phyloP scores from a whole-genome alignment of 2,113 vertebrate genomes.

The Apeltes quadracus region DNA sequence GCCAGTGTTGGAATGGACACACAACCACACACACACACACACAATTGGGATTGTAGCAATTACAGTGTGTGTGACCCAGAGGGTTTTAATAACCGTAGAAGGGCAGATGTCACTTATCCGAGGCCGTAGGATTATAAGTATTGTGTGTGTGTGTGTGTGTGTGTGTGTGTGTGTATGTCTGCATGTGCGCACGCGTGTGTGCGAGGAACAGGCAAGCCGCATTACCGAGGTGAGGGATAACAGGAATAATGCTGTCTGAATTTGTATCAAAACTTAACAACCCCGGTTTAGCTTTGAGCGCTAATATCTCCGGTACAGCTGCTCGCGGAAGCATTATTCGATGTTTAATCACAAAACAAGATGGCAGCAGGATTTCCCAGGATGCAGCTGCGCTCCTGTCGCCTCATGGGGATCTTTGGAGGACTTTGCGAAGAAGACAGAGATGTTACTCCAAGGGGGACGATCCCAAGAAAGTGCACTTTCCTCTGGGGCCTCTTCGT shows the following conservation, averaged over 20 bases:
- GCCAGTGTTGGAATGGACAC: neutral
- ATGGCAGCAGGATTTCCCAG: conserved; percentile 53
- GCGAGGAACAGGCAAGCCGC: neutral
- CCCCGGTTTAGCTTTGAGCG: conserved; percentile 7
- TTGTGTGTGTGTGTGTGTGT: neutral
- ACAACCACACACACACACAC: conserved; percentile 5
- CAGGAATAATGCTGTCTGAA: conserved; percentile 22
- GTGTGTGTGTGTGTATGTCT: neutral
- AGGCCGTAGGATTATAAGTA: conserved; percentile 33
- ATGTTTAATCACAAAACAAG: conserved; percentile 14
- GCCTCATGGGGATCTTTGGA: conserved; percentile 16
- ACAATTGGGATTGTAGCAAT: neutral
- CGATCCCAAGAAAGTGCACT: conserved; percentile 32
- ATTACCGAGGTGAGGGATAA: conserved; percentile 26
- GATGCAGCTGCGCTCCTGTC: conserved; percentile 32
- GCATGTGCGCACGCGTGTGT: neutral
- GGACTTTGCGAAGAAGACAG: conserved; percentile 31
- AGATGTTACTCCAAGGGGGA: conserved; percentile 34
- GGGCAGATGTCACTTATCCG: conserved; percentile 12
- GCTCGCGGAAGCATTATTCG: neutral
- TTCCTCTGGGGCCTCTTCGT: conserved; percentile 47
- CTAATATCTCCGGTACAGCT: neutral
- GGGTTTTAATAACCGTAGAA: conserved; percentile 27
- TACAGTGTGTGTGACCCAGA: neutral
- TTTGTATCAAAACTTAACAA: conserved; percentile 27